Evolutionary conservation across 2,888 invertebrate genomes (phyloP).

Genomic region (Ichneumoninae sp.): DNA sequence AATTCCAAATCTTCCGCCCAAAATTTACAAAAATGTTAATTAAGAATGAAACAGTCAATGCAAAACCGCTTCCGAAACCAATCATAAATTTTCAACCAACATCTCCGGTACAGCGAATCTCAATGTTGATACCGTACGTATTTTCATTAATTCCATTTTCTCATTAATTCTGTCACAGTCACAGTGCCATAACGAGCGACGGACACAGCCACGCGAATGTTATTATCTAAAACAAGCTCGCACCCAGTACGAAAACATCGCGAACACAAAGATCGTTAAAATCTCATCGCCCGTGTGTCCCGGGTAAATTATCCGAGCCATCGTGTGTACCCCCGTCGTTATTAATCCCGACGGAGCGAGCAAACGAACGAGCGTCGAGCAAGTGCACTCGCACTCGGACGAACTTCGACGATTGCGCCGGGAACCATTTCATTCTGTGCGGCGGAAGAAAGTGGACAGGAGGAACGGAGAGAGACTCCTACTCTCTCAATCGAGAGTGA

Average conservation of each 20-base stretch:
- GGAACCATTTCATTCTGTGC: neutral
- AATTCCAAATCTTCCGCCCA: too few species aligned
- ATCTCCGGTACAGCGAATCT: too few species aligned
- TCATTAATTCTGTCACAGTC: too few species aligned
- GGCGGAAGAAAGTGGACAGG: neutral
- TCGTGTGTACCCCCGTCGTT: neutral
- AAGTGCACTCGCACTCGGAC: conserved; percentile 39
- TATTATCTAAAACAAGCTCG: neutral
- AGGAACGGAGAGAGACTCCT: neutral
- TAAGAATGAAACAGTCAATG: too few species aligned
- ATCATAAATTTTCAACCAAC: too few species aligned
- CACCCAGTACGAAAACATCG: neutral
- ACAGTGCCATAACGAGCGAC: too few species aligned
- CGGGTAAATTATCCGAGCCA: neutral
- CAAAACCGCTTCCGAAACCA: too few species aligned
- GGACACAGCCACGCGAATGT: neutral
- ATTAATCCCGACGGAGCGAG: neutral
- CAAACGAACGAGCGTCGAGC: conserved; percentile 24
- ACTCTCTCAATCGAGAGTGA: neutral
- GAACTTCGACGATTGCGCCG: conserved; percentile 26
- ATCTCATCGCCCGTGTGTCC: neutral
- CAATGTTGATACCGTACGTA: too few species aligned
- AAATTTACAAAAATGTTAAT: too few species aligned
- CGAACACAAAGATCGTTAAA: neutral
- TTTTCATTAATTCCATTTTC: too few species aligned